phyloP scores from a whole-genome alignment of 2,888 invertebrate genomes.

The Drosophila buzzatii region DNA sequence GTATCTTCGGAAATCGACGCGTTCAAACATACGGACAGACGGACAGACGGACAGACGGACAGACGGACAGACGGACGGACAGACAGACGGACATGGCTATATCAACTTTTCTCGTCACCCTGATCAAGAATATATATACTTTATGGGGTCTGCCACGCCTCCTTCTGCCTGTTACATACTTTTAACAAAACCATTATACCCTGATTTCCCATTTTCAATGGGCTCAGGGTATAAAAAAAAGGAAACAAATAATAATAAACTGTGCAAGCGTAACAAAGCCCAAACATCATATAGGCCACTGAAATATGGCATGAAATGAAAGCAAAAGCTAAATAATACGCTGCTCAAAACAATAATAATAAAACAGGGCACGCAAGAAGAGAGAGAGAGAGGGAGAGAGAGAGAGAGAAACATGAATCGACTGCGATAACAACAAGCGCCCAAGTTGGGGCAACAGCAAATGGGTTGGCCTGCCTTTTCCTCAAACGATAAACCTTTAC shows the following conservation, averaged over 20 bases:
- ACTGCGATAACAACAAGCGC: conserved; percentile 17
- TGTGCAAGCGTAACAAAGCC: conserved; percentile 63
- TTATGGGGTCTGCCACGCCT: too few species aligned
- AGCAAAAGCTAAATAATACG: conserved; percentile 69
- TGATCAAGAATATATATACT: too few species aligned
- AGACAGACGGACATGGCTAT: too few species aligned
- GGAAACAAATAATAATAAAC: conserved; percentile 75
- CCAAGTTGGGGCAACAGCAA: conserved; percentile 19
- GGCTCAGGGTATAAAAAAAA: too few species aligned
- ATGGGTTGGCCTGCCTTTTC: conserved; percentile 50
- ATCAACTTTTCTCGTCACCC: too few species aligned
- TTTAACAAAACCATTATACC: too few species aligned
- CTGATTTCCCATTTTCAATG: too few species aligned
- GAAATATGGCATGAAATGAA: conserved; percentile 63
- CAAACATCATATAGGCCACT: conserved; percentile 59
- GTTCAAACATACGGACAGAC: too few species aligned
- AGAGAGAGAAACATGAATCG: conserved; percentile 10
- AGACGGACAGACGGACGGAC: too few species aligned
- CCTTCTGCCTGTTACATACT: too few species aligned
- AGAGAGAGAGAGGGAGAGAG: background rate
- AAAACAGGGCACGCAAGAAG: conserved; percentile 45
- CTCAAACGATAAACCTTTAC: conserved; percentile 78
- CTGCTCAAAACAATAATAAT: conserved; percentile 71
- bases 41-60: too few species aligned
- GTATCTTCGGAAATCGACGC: too few species aligned